Conservation (phyloP, 2,113 vertebrate species). For the Forbesichthys agassizii region DNA sequence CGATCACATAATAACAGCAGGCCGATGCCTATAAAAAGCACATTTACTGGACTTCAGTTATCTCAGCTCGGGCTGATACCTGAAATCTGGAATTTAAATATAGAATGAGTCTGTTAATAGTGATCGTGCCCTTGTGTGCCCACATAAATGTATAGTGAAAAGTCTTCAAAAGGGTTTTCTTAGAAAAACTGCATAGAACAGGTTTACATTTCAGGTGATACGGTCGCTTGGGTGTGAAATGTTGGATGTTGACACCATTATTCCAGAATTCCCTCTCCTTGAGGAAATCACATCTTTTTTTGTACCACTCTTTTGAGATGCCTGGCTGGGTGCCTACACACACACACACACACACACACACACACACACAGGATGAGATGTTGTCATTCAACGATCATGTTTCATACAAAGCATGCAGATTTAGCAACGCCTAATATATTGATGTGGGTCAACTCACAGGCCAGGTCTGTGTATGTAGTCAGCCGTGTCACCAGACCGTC, state of each 20-base stretch:
- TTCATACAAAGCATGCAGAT: background rate
- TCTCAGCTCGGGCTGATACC: background rate
- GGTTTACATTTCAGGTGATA: slow-evolving; percentile 77
- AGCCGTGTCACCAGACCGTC: slow-evolving; percentile 81
- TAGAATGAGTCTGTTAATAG: too few species aligned
- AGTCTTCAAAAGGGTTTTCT: too few species aligned
- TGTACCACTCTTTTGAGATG: slow-evolving; percentile 82
- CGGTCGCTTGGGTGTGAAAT: slow-evolving; percentile 75
- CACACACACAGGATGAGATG: background rate
- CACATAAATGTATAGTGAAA: too few species aligned
- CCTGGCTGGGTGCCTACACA: slow-evolving; percentile 69
- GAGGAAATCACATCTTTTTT: slow-evolving; percentile 81
- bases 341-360: slow-evolving; percentile 5
- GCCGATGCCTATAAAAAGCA: too few species aligned
- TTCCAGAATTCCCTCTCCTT: slow-evolving; percentile 75
- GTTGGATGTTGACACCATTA: slow-evolving; percentile 68
- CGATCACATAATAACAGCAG: too few species aligned
- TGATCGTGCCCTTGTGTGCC: too few species aligned
- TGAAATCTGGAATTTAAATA: too few species aligned
- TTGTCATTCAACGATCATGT: background rate
- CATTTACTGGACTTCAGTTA: background rate
- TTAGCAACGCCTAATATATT: background rate
- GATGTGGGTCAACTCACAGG: slow-evolving; percentile 74
- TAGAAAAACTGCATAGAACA: too few species aligned
- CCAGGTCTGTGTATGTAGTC: slow-evolving; percentile 75